Evolutionary conservation across 2,888 invertebrate species (phyloP).

Genomic region (Tubulanus polymorphus): DNA sequence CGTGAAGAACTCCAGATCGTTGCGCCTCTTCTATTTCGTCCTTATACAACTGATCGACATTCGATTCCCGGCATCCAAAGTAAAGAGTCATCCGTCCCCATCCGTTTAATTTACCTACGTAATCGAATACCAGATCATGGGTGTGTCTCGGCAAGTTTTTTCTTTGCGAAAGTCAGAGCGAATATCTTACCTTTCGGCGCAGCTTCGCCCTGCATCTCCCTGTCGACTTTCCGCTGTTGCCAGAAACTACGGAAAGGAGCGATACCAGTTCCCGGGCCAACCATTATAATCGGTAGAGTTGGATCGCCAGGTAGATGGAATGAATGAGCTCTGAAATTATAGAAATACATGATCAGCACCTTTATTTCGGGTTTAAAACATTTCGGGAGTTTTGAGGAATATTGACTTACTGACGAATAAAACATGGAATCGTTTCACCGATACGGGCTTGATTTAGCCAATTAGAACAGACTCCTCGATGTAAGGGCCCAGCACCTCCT

Average conservation of each 20-base stretch:
- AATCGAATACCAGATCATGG: no score
- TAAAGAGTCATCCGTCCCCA: no score
- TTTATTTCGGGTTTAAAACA: no score
- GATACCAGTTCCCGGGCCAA: constrained; percentile 76
- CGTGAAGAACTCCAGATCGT: constrained; percentile 32
- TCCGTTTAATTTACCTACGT: no score
- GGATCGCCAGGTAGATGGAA: constrained; percentile 64
- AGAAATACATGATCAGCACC: neutral
- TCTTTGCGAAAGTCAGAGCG: no score
- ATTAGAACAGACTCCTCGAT: constrained; percentile 91
- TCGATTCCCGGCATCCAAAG: constrained; percentile 47
- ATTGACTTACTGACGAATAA: constrained; percentile 72
- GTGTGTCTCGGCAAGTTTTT: no score
- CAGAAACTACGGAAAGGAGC: constrained; percentile 93
- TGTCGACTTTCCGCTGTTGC: no score
- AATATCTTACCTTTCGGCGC: no score
- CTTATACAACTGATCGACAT: constrained; percentile 42
- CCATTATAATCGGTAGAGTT: constrained; percentile 75
- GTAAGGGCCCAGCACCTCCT: no score
- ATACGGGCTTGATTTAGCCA: constrained; percentile 74
- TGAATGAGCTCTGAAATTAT: constrained; percentile 27
- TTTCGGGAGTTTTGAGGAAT: no score
- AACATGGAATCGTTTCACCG: constrained; percentile 60
- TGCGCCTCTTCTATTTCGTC: constrained; percentile 35
- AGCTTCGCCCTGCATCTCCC: no score